phyloP scores from a whole-genome alignment of 1,140 invertebrate species.

The Leptinotarsa undecemlineata region DNA sequence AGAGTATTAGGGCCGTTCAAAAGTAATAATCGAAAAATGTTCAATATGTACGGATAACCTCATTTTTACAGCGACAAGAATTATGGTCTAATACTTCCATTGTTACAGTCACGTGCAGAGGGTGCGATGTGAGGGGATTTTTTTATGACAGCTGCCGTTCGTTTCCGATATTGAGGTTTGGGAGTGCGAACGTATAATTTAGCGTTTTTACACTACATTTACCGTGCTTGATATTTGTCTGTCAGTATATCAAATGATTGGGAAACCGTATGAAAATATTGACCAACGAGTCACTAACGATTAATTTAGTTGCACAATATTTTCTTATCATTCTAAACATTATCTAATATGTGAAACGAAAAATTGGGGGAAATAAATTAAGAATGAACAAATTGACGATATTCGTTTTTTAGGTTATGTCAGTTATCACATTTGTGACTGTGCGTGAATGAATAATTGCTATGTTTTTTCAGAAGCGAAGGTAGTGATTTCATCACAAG shows the following conservation, averaged over 20 bases:
- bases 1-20: not conserved
- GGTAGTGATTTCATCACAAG: no score
- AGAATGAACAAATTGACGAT: no score
- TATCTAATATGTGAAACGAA: no score
- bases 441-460: no score
- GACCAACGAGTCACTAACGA: no score
- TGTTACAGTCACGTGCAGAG: slow-evolving; percentile 16
- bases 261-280: not conserved
- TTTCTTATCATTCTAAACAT: no score
- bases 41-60: slow-evolving; percentile 15
- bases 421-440: no score
- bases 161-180: slow-evolving; percentile 2
- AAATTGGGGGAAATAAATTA: no score
- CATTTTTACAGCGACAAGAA: slow-evolving; percentile 9
- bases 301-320: no score
- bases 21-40: slow-evolving; percentile 13
- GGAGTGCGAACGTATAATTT: slow-evolving; percentile 9
- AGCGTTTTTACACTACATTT: slow-evolving; percentile 9
- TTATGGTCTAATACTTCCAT: slow-evolving; percentile 12
- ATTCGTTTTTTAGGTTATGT: no score
- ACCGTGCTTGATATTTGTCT: not conserved
- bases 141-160: slow-evolving; percentile 13
- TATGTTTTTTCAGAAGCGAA: no score
- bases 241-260: not conserved
- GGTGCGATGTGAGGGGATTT: slow-evolving; percentile 8